Conservation (phyloP, 2,888 invertebrate genomes). For the Drosophila fungiperda region DNA sequence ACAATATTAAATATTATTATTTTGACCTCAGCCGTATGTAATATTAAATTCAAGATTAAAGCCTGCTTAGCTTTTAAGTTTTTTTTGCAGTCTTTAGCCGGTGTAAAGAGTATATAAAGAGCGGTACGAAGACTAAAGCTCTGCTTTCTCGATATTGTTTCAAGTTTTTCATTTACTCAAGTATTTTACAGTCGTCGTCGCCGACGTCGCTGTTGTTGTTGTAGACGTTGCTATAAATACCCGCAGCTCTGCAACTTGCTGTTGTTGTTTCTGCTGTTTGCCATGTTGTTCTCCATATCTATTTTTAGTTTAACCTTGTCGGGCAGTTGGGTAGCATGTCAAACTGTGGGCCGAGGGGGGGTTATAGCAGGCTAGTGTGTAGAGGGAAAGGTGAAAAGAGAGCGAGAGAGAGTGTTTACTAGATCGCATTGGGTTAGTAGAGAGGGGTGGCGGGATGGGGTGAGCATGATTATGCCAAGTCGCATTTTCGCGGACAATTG, state of each 20-base stretch:
- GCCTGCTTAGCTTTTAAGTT: background rate
- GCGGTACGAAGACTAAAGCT: background rate
- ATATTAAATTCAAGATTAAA: background rate
- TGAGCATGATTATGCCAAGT: constrained; percentile 50
- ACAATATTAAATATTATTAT: too few species aligned
- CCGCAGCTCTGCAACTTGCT: constrained; percentile 57
- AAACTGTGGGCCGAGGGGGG: constrained; percentile 5
- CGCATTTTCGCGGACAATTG: constrained; percentile 44
- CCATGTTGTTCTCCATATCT: constrained; percentile 75
- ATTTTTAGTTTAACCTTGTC: constrained; percentile 73
- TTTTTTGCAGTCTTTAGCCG: background rate
- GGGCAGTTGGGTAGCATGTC: constrained; percentile 48
- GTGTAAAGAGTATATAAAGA: constrained; percentile 29
- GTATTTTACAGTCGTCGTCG: constrained; percentile 45
- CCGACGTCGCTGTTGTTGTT: constrained; percentile 27
- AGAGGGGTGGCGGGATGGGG: background rate
- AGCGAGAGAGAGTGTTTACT: background rate
- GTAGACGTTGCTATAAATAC: constrained; percentile 61
- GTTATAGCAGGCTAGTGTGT: background rate
- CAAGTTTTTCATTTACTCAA: constrained; percentile 52
- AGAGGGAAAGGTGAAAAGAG: background rate
- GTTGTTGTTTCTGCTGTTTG: constrained; percentile 35
- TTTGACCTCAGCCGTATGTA: background rate
- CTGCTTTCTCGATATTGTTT: constrained; percentile 31
- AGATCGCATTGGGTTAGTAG: background rate